Conservation (phyloP, 2,888 invertebrate species). For the Hylaea fasciaria region DNA sequence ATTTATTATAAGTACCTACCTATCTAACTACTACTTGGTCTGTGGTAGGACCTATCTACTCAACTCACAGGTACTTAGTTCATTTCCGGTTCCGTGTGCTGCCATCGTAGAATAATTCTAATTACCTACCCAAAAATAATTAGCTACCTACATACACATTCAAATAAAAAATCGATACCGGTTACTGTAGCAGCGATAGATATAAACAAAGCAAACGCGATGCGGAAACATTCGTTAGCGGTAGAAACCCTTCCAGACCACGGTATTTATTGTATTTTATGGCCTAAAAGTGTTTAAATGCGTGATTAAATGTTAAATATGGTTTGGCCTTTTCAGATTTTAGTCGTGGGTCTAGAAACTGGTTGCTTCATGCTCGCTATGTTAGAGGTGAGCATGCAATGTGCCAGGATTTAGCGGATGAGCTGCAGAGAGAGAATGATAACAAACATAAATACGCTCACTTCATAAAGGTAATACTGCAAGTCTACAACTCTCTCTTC, state of each 20-base stretch:
- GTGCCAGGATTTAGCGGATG: slow-evolving; percentile 70
- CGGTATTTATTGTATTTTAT: slow-evolving; percentile 34
- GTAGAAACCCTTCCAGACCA: slow-evolving; percentile 40
- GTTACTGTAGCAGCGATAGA: slow-evolving; percentile 44
- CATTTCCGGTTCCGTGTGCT: slow-evolving; percentile 17
- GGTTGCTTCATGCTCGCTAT: slow-evolving; percentile 77
- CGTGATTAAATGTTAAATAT: background rate
- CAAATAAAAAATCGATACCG: background rate
- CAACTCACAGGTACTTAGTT: too few species aligned
- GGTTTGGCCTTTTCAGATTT: slow-evolving; percentile 55
- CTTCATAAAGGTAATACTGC: slow-evolving; percentile 70
- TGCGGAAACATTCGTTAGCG: slow-evolving; percentile 43
- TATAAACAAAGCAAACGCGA: slow-evolving; percentile 16
- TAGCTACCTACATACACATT: background rate
- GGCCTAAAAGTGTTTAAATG: background rate
- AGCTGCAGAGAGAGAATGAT: slow-evolving; percentile 62
- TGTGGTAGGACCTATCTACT: too few species aligned
- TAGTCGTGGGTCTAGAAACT: slow-evolving; percentile 63
- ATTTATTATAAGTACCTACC: too few species aligned
- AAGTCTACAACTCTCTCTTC: too few species aligned
- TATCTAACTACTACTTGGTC: too few species aligned
- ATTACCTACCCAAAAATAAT: slow-evolving; percentile 1
- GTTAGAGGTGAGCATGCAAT: slow-evolving; percentile 74
- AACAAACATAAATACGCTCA: slow-evolving; percentile 75
- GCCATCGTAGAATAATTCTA: slow-evolving; percentile 7